Percentiles rank a stretch among this genome's conserved stretches.
Evolutionary conservation across 2,113 vertebrate genomes (phyloP).

Genomic region (Echinops telfairi): DNA sequence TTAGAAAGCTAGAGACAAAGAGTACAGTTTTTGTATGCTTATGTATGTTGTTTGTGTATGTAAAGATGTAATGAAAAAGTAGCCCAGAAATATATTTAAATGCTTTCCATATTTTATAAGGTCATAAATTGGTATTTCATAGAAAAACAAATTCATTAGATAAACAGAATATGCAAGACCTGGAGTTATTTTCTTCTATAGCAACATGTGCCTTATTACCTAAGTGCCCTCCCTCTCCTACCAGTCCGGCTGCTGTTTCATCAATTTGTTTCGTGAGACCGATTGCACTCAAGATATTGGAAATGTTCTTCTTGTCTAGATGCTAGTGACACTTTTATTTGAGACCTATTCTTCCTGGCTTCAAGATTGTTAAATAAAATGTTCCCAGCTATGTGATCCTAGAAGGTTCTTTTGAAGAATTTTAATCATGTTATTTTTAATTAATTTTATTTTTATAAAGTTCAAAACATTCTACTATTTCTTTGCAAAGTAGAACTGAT

Average conservation of each 20-base stretch:
- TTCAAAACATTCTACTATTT: slow-evolving; percentile 18
- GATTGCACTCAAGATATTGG: neutral
- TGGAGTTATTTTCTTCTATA: no score
- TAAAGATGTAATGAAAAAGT: neutral
- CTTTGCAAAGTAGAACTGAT: neutral
- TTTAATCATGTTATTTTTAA: neutral
- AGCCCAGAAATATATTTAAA: neutral
- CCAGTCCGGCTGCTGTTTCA: neutral
- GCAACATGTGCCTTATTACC: neutral
- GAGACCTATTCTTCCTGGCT: neutral
- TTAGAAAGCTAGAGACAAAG: neutral
- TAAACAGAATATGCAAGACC: neutral
- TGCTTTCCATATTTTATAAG: neutral
- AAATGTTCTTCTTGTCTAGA: neutral
- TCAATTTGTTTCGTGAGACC: neutral
- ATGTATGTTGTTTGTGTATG: neutral
- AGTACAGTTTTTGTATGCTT: neutral
- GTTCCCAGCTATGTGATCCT: neutral
- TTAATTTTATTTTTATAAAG: neutral
- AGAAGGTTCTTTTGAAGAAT: neutral
- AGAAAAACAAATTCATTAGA: neutral
- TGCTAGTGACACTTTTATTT: neutral
- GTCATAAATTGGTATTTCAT: slow-evolving; percentile 18
- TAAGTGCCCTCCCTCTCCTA: neutral
- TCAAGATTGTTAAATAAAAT: neutral